These are phyloP conservation scores for Syndactyla subalaris DNA, from an alignment of 2,797 vertebrate genomes.

Conservation along the genomic window DNA sequence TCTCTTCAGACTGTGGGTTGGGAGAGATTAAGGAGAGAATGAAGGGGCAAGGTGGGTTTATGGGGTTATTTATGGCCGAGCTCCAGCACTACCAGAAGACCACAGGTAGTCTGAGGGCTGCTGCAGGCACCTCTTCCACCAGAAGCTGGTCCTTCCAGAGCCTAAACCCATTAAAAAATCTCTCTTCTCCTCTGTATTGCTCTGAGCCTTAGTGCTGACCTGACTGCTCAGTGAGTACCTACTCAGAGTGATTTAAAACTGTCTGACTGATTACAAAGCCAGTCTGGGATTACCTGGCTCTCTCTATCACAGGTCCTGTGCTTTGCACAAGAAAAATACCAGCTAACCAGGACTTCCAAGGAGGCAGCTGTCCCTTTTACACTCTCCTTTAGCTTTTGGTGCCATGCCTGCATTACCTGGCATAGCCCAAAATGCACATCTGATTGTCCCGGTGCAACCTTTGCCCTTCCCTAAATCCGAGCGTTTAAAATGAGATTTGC, in stretches of 20 bases:
- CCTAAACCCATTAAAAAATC: not conserved
- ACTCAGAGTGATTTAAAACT: not conserved
- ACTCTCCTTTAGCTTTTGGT: accelerated
- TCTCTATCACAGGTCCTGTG: not conserved
- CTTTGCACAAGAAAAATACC: not conserved
- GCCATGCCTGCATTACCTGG: not conserved
- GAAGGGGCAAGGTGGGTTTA: not conserved
- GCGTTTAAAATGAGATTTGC: accelerated
- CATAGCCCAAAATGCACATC: accelerated
- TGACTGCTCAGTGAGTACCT: not conserved
- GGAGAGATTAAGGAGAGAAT: not conserved
- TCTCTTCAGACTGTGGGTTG: not conserved
- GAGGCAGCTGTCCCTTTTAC: not conserved
- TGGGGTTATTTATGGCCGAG: not conserved
- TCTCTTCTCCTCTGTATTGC: not conserved
- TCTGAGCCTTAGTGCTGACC: not conserved
- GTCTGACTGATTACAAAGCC: not conserved
- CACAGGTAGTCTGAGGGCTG: not conserved
- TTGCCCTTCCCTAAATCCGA: not conserved
- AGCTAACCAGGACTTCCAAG: accelerated
- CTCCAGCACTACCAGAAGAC: not conserved
- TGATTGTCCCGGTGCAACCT: not conserved
- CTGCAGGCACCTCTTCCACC: not conserved
- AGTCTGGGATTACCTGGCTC: accelerated
- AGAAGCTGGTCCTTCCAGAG: not conserved